Base-by-base conservation (phyloP, 2,888 invertebrate genomes). In the Tineola bisselliella region DNA sequence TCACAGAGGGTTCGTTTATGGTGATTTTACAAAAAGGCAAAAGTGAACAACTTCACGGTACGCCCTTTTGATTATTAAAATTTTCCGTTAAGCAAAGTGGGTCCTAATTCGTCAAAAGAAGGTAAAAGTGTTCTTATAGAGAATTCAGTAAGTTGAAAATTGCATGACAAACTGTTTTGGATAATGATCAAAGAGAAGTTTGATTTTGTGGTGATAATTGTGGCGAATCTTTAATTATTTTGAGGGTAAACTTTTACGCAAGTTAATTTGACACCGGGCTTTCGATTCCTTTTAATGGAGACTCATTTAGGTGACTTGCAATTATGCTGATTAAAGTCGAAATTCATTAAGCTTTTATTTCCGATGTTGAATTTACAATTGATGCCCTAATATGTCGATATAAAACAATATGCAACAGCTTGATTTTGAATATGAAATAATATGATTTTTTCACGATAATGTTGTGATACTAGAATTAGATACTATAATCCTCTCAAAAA, bases 161-260 rank as follows among this genome's bases (percentile, higher is more conserved):
- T 62, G 63, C 59, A 64, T 65, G 66, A 64, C 64, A 63, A 70
- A 73, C 72, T 69, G 25, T 67, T 10, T 61, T 68, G 72, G 77
- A 78, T 77, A 79, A 77, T 73, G 82, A 86, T 86, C 83, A 84
- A 84, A 86, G 79, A 71, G 69, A 76, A 81, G 82, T 84, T 84
- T 83, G 84, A 84, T 87, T 86, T 83, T 79, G 81, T 74, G 81
- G 84, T 75, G 84, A 87, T 86, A 87, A 87, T 86, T 86, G 86
- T 78, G 86, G 87, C 74, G 81, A 82, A 84, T 86, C 86, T 82
- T 81, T 86, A 86, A 87, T 87, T 87, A 86, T 86, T 87, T 87
- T 79, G 84, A 81, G 86, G 86, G 84, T 86, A 86, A 87, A 86
- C 86, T 87, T 86, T 82, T 72, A 71, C 76, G 69, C 66, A 76